phyloP scores from a whole-genome alignment of 2,888 invertebrate genomes.

The Rhopalosiphum nymphaeae region DNA sequence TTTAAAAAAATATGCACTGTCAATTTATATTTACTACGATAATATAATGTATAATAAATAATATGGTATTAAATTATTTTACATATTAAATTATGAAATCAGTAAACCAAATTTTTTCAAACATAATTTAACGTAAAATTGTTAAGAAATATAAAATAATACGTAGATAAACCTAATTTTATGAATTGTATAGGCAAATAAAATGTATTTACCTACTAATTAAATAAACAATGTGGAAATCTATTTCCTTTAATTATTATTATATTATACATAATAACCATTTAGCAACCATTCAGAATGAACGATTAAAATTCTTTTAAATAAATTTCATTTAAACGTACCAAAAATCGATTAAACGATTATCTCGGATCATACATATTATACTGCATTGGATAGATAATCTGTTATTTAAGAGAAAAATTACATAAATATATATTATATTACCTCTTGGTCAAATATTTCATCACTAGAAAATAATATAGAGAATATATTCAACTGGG shows the following conservation, averaged over 20 bases:
- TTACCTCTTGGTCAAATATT: not conserved
- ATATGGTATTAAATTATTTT: too few species aligned
- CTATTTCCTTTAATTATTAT: not conserved
- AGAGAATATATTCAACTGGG: not conserved
- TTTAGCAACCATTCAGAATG: not conserved
- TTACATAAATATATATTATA: not conserved
- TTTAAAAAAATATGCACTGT: too few species aligned
- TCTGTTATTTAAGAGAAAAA: not conserved
- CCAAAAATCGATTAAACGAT: not conserved
- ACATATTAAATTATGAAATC: not conserved
- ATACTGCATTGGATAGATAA: not conserved
- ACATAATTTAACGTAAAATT: too few species aligned
- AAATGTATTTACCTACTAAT: constrained; percentile 1
- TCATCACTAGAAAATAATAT: not conserved
- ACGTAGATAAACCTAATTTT: not conserved
- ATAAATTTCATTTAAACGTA: not conserved
- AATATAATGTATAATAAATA: too few species aligned
- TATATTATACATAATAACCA: not conserved
- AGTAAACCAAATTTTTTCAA: constrained; percentile 16
- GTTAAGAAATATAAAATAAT: too few species aligned
- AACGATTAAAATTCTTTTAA: not conserved
- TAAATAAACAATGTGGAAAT: constrained; percentile 28
- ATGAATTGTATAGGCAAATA: not conserved
- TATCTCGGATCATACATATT: not conserved
- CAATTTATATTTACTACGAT: too few species aligned